A percentile compares a stretch with the other conserved stretches of the same genome.
Evolutionary conservation across 2,888 invertebrate species (phyloP).

Genomic region (Achlya flavicornis): DNA sequence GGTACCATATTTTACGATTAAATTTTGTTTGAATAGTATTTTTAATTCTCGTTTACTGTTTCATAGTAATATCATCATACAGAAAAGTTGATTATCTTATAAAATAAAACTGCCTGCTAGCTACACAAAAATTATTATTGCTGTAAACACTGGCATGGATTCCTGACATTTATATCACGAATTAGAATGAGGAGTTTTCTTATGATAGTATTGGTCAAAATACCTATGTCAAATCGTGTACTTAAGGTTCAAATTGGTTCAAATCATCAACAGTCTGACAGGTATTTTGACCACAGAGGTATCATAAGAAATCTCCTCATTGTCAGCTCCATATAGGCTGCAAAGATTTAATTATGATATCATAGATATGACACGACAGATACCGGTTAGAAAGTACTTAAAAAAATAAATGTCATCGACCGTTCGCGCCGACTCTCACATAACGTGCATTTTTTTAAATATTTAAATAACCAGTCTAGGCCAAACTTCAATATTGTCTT

Average conservation of each 20-base stretch:
- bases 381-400: not conserved
- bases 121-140: not conserved
- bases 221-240: no score
- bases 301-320: no score
- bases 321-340: not conserved
- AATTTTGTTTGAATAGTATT: not conserved
- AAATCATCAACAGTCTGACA: no score
- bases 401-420: not conserved
- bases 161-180: no score
- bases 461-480: slow-evolving; percentile 3
- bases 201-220: no score
- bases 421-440: not conserved
- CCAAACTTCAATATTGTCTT: not conserved
- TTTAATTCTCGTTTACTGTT: no score
- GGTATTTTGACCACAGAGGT: no score
- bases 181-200: no score
- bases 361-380: not conserved
- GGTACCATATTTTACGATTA: not conserved
- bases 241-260: no score
- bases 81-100: no score
- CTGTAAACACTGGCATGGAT: not conserved
- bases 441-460: not conserved
- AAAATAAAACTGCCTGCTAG: no score
- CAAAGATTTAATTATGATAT: not conserved
- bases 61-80: no score